Base-by-base conservation (phyloP, 1,140 invertebrate species). In the Hestina assimilis region DNA sequence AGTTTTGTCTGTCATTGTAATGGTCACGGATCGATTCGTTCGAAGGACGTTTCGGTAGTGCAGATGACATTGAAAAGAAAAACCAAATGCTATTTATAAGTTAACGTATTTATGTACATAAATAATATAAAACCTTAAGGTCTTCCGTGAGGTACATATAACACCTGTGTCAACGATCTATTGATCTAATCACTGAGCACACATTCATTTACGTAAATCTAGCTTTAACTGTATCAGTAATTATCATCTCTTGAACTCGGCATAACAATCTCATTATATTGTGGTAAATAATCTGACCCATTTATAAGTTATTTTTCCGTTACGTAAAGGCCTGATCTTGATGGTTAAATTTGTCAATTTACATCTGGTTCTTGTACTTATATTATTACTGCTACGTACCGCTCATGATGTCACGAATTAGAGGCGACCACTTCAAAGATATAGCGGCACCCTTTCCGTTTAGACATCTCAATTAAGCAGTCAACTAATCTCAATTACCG, bases 11-110 rank as follows among this genome's bases (percentile, higher is more conserved):
- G 48, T 58, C 15, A 54, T 55, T 59, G 26, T 59, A 46, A 63
- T 33, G 19, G 40, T 51, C 11, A 63, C 45, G 51, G 61, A 55
- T 59, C 55, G 56, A 63, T 59, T 59, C 28, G 35, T 33, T 20
- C 26, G 23, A 54, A 51, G 50, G 59, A 56, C 48, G 53, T 40
- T 56, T 54, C 46, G 35, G 35, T 41, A 24, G n/a, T 31, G 41
- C 38, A n/a, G 17, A 24, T 24, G 46, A 50, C 31, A 50, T 50
- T 50, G 29, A 23, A 20, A 33, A 50, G 12, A 38, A 38, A 15
- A 38, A 3, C 7, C 6, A 17, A 38, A n/a, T n/a, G n/a, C n/a
- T n/a, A n/a, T n/a, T n/a, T n/a, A n/a, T n/a, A n/a, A n/a, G n/a
- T n/a, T n/a, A n/a, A n/a, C n/a, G n/a, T n/a, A n/a, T n/a, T n/a